Percentiles rank a stretch among this genome's conserved stretches.
Conservation (phyloP, 2,113 vertebrate species). For the Cottus gobio region DNA sequence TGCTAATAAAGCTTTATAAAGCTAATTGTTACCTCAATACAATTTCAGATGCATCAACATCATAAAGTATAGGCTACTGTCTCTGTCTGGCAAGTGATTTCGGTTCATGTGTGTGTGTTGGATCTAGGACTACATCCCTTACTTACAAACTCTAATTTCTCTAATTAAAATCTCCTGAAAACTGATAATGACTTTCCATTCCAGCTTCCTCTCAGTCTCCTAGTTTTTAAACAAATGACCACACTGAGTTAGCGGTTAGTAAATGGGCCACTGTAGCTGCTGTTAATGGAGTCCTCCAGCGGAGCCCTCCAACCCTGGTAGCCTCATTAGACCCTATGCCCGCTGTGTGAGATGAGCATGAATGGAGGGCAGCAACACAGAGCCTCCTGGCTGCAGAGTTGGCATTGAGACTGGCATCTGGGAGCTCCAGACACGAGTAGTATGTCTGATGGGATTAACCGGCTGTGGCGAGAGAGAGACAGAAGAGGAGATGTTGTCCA, state of each 20-base stretch:
- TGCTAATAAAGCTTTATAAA: conserved; percentile 22
- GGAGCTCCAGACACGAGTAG: conserved; percentile 70
- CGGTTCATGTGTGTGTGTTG: background rate
- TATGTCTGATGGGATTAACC: conserved; percentile 81
- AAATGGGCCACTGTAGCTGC: conserved; percentile 40
- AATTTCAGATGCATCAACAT: background rate
- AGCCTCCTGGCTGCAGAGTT: conserved; percentile 67
- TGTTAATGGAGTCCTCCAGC: conserved; percentile 71
- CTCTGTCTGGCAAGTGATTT: background rate
- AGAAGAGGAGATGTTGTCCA: conserved; percentile 64
- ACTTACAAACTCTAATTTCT: background rate
- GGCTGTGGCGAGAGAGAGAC: conserved; percentile 62
- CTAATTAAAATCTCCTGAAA: conserved; percentile 3
- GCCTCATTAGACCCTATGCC: conserved; percentile 72
- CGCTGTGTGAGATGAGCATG: conserved; percentile 66
- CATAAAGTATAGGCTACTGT: background rate
- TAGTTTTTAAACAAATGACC: conserved; percentile 45
- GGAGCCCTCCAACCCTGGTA: conserved; percentile 62
- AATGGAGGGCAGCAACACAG: conserved; percentile 63
- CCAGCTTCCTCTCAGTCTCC: background rate
- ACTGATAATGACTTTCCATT: background rate
- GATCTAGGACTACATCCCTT: background rate
- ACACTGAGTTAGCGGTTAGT: conserved; percentile 21
- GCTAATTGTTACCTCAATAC: background rate
- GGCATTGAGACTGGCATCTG: conserved; percentile 73